phyloP scores from a whole-genome alignment of 2,888 invertebrate species.

The Allacma fusca region DNA sequence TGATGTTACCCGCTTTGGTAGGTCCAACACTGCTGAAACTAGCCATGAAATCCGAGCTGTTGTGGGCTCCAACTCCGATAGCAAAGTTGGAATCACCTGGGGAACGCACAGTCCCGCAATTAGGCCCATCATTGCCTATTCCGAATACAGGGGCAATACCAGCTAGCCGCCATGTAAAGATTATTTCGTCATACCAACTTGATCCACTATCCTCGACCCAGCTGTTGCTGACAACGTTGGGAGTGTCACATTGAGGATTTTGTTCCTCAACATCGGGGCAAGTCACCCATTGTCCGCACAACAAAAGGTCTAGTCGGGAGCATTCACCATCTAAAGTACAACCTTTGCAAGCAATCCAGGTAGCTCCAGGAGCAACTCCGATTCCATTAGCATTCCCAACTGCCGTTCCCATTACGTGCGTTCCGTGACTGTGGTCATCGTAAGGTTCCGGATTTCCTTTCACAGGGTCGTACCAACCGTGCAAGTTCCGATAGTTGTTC shows the following conservation, averaged over 20 bases:
- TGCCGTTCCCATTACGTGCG: not conserved
- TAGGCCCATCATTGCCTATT: constrained; percentile 18
- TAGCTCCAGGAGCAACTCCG: constrained; percentile 27
- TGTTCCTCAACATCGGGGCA: too few species aligned
- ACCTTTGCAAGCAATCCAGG: constrained; percentile 22
- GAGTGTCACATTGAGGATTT: not conserved
- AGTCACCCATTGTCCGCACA: too few species aligned
- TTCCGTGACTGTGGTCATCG: constrained; percentile 3
- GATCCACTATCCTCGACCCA: not conserved
- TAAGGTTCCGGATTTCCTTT: not conserved
- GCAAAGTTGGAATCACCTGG: not conserved
- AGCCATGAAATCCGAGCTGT: not conserved
- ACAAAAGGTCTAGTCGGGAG: too few species aligned
- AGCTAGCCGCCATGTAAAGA: not conserved
- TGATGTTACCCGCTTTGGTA: not conserved
- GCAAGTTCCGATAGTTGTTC: not conserved
- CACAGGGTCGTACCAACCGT: constrained; percentile 24
- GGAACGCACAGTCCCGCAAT: not conserved
- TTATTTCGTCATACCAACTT: not conserved
- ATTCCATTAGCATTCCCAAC: constrained; percentile 7
- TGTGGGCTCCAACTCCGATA: constrained; percentile 9
- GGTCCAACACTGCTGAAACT: constrained; percentile 11
- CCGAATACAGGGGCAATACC: constrained; percentile 15
- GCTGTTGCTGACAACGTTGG: constrained; percentile 2
- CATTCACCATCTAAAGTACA: not conserved